Conservation (phyloP, 2,888 invertebrate species). For the Lasius fuliginosus region DNA sequence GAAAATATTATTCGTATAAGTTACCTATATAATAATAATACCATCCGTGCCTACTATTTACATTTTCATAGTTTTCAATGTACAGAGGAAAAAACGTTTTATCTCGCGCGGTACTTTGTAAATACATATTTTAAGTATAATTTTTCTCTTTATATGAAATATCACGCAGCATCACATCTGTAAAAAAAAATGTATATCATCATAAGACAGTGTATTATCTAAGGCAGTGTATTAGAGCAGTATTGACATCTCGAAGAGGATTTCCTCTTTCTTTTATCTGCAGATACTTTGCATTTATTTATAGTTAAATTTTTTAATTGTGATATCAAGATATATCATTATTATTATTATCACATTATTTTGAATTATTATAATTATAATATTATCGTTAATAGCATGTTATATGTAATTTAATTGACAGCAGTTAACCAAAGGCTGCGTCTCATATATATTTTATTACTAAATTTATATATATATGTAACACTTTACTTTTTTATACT, state of each 20-base stretch:
- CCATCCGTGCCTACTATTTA: constrained; percentile 78
- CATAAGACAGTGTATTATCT: not conserved
- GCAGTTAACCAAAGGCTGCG: constrained; percentile 80
- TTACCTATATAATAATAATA: constrained; percentile 67
- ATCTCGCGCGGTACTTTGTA: constrained; percentile 18
- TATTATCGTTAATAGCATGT: constrained; percentile 62
- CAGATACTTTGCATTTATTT: constrained; percentile 63
- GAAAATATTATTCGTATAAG: constrained; percentile 18
- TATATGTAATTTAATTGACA: constrained; percentile 72
- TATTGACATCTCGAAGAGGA: not conserved
- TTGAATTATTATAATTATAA: not conserved
- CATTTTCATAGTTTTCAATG: constrained; percentile 47
- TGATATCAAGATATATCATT: constrained; percentile 76
- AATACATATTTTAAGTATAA: constrained; percentile 24
- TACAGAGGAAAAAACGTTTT: constrained; percentile 33
- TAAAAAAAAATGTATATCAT: constrained; percentile 36
- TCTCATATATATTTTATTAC: constrained; percentile 61
- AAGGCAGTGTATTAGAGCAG: not conserved
- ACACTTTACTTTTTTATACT: constrained; percentile 1
- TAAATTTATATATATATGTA: constrained; percentile 23
- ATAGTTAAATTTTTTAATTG: constrained; percentile 76
- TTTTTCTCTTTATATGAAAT: constrained; percentile 22
- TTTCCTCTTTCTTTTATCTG: not conserved
- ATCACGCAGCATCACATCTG: not conserved
- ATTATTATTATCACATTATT: constrained; percentile 14